Percentiles rank a stretch among this genome's conserved stretches.
phyloP scores from a whole-genome alignment of 2,797 vertebrate genomes.

The Enteromius trimaculatus region DNA sequence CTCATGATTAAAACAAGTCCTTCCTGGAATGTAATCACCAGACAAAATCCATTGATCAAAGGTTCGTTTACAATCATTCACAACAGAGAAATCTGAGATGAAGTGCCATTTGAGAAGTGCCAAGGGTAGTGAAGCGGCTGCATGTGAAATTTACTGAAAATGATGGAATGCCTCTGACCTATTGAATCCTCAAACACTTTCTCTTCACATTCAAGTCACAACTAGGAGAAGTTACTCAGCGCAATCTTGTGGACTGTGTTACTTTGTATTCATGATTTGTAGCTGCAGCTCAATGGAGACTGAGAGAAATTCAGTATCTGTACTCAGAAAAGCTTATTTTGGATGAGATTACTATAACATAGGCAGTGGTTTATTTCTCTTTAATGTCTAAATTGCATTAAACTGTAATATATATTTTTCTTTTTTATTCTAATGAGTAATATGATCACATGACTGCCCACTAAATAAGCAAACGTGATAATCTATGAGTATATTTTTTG shows the following conservation, averaged over 20 bases:
- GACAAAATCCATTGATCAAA: conserved; percentile 40
- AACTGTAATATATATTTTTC: background rate
- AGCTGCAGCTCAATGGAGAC: background rate
- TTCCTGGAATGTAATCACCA: conserved; percentile 34
- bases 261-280: conserved; percentile 30
- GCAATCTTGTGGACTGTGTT: conserved; percentile 8
- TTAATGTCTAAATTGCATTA: background rate
- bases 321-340: conserved; percentile 6
- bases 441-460: background rate
- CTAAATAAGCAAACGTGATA: background rate
- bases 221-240: background rate
- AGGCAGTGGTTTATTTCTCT: background rate
- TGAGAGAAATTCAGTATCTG: background rate
- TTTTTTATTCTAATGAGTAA: background rate
- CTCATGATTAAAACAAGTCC: conserved; percentile 31
- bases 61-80: conserved; percentile 30
- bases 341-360: background rate
- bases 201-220: background rate
- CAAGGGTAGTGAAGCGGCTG: conserved; percentile 28
- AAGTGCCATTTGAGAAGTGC: conserved; percentile 37
- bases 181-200: conserved; percentile 25
- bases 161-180: conserved; percentile 26
- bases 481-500: background rate
- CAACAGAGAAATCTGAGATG: conserved; percentile 15
- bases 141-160: conserved; percentile 42